Percentiles rank a stretch among this genome's conserved stretches.
Conservation (phyloP, 2,797 vertebrate species). For the Enteromius argenteus region DNA sequence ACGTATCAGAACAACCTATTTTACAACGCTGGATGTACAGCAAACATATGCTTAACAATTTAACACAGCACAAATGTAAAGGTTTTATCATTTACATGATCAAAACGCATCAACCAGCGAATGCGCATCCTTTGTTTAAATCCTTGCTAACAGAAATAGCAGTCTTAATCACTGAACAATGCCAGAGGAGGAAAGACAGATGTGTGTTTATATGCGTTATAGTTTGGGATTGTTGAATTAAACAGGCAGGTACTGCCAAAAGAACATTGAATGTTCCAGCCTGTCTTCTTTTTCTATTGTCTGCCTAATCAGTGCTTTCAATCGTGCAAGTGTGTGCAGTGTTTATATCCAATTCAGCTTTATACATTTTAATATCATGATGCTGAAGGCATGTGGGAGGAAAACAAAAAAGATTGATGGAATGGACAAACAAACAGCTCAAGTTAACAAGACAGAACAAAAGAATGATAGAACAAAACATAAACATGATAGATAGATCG, state of each 20-base stretch:
- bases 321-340: not conserved
- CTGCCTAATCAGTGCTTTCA: not conserved
- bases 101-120: not conserved
- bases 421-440: not conserved
- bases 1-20: not conserved
- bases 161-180: not conserved
- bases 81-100: not conserved
- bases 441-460: not conserved
- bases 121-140: not conserved
- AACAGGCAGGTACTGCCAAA: slow-evolving; percentile 3
- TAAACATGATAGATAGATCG: not conserved
- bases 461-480: not conserved
- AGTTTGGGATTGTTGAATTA: slow-evolving; percentile 7
- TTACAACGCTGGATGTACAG: not conserved
- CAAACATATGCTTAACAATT: not conserved
- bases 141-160: not conserved
- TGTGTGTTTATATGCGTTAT: not conserved
- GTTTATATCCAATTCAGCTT: not conserved
- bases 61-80: not conserved
- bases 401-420: not conserved
- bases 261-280: not conserved
- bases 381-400: not conserved
- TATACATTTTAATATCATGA: slow-evolving; percentile 5
- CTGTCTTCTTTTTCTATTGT: not conserved
- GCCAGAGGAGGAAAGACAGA: not conserved